A percentile compares a stretch with the other conserved stretches of the same genome.
Evolutionary conservation across 1,140 invertebrate species (phyloP).

Genomic region (Epicauta chinensis): DNA sequence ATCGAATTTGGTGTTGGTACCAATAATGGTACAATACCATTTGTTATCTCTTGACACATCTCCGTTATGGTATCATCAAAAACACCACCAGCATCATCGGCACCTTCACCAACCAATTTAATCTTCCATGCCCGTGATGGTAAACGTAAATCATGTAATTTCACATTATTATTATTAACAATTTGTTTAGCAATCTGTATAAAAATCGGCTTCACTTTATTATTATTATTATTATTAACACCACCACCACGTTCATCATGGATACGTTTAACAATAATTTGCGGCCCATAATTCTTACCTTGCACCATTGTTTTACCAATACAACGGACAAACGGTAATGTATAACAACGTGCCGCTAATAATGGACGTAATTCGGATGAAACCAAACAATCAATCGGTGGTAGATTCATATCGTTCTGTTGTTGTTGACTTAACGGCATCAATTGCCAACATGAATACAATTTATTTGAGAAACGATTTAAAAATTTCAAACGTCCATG

Average conservation of each 20-base stretch:
- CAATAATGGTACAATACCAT: conserved; percentile 47
- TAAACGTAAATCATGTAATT: conserved; percentile 52
- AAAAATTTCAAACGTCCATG: conserved; percentile 52
- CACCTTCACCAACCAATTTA: conserved; percentile 59
- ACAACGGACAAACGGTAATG: conserved; percentile 57
- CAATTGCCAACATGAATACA: conserved; percentile 58
- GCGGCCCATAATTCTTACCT: conserved; percentile 61
- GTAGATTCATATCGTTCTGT: conserved; percentile 40
- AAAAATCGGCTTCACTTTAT: conserved; percentile 52
- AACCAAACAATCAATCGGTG: conserved; percentile 44
- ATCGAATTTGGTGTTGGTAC: conserved; percentile 53
- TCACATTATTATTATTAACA: conserved; percentile 45
- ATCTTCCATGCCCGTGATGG: conserved; percentile 64
- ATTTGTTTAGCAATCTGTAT: conserved; percentile 60
- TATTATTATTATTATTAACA: not conserved
- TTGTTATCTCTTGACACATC: conserved; percentile 56
- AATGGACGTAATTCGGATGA: conserved; percentile 49
- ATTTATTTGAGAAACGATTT: conserved; percentile 57
- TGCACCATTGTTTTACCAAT: conserved; percentile 63
- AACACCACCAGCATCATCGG: conserved; percentile 64
- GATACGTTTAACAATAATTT: conserved; percentile 57
- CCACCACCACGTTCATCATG: conserved; percentile 40
- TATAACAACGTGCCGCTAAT: conserved; percentile 55
- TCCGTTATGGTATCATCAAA: conserved; percentile 69
- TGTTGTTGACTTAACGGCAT: conserved; percentile 49